Evolutionary conservation across 2,888 invertebrate species (phyloP), one percentile per base, ranked within the genome.

Genomic region (Tenthredo distinguenda): DNA sequence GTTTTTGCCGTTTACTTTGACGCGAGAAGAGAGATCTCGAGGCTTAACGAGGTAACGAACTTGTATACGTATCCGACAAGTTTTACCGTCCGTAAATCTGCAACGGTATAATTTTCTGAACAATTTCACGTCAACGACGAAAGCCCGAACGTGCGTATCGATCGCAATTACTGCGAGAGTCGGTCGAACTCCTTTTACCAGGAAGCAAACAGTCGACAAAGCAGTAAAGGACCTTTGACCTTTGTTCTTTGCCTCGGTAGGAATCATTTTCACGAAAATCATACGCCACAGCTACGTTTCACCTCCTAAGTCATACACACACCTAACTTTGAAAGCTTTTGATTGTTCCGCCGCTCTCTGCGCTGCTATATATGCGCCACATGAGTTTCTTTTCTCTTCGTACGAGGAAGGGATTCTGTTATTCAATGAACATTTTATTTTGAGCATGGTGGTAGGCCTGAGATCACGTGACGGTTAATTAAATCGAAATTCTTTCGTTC

Each of bases 81-180:
- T 7, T 12, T 65, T 12, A 26, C 31, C 26, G 34, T 68, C 12
- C 31, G 55, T 55, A 55, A 55, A 77, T 77, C 31, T 55, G 55
- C 55, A 55, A 55, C 7, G 34, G 31, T 55, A 55, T 74, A 50
- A 81, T 62, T 81, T 62, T 81, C 81, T 26, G 62, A 43, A 62
- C 62, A 10, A 83, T 83, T 83, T 83, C 9, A 68, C 31, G 47
- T 37, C 1, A 83, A 68, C 43, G 68, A 43, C 47, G 43, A 83
- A 21, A 26, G n/a, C 43, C 34, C n/a, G 31, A 83, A n/a, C 34
- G 62, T 50, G 40, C 31, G 31, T 40, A 81, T 83, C 83, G 83
- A 83, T 83, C 83, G 83, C 83, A 83, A 83, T 83, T 83, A 83
- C 34, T 15, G n/a, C 62, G 12, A 83, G 47, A 81, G 34, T 26